These are phyloP conservation scores for Sebastes iracundus DNA, from an alignment of 2,797 vertebrate genomes.

Conservation along the genomic window DNA sequence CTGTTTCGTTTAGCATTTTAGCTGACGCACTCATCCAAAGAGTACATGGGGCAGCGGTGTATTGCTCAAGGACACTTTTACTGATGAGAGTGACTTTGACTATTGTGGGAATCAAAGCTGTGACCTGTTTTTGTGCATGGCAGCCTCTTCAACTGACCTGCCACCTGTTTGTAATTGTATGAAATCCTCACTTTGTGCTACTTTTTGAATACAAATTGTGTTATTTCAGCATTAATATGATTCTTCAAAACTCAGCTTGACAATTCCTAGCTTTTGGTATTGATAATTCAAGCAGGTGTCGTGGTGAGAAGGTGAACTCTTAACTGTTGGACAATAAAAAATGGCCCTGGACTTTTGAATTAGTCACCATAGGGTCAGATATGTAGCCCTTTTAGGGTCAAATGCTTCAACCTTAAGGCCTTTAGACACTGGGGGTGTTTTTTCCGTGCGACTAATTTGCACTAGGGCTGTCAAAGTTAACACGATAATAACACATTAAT, in stretches of 20 bases:
- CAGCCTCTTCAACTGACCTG: not conserved
- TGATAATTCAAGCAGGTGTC: not conserved
- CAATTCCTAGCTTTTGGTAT: not conserved
- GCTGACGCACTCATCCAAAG: not conserved
- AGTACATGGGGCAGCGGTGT: rapidly evolving
- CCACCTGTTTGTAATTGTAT: not conserved
- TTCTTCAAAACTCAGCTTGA: not conserved
- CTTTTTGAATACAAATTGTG: not conserved
- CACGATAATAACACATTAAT: no score
- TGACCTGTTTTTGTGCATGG: not conserved
- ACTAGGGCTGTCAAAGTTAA: no score
- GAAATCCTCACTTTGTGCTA: not conserved
- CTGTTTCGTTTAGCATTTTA: not conserved
- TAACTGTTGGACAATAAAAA: not conserved
- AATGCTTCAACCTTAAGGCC: not conserved
- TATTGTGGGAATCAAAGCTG: not conserved
- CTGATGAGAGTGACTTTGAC: not conserved
- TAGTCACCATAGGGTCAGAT: not conserved
- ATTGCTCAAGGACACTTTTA: not conserved
- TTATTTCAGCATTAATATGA: not conserved
- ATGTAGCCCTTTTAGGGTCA: not conserved
- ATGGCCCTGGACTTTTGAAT: not conserved
- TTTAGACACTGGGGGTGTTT: not conserved
- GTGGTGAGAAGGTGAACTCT: not conserved
- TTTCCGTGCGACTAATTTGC: not conserved